These are phyloP conservation scores for Hippotragus niger DNA, from an alignment of 2,113 vertebrate genomes.

Conservation along the genomic window DNA sequence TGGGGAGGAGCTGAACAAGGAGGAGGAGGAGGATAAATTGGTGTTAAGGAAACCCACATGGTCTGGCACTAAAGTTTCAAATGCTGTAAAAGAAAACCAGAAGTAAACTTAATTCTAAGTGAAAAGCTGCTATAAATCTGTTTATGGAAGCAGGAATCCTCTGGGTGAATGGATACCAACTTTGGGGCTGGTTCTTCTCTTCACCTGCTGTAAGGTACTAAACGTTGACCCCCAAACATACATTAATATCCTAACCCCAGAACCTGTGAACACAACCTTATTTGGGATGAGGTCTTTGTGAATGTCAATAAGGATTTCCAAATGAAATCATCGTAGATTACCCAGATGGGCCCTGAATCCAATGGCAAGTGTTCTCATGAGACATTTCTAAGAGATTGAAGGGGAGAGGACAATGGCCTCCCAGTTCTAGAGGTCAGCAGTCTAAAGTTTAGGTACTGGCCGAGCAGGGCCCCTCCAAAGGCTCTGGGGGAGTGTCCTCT, in stretches of 20 bases:
- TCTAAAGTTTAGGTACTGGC: neutral
- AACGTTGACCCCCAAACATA: neutral
- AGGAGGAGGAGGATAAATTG: neutral
- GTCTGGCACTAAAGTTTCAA: neutral
- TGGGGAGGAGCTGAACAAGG: neutral
- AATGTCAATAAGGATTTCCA: neutral
- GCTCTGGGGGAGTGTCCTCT: too few relatives aligned
- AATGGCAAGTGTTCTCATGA: neutral
- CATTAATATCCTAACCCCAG: neutral
- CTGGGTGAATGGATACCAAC: neutral
- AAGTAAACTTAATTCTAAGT: neutral
- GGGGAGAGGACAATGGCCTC: neutral
- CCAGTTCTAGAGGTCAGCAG: neutral
- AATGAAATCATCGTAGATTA: neutral
- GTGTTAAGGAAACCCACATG: neutral
- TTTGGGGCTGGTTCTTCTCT: accelerated
- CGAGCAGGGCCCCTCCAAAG: neutral
- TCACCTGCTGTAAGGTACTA: neutral
- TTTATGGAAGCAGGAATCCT: neutral
- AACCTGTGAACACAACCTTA: neutral
- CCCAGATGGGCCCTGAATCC: neutral
- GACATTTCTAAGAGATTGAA: neutral
- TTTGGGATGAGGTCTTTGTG: neutral
- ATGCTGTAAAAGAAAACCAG: neutral
- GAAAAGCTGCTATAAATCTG: neutral